Evolutionary conservation across 2,888 invertebrate genomes (phyloP), one percentile per base, ranked within the genome.

Genomic region (Nemotelus nigrinus): DNA sequence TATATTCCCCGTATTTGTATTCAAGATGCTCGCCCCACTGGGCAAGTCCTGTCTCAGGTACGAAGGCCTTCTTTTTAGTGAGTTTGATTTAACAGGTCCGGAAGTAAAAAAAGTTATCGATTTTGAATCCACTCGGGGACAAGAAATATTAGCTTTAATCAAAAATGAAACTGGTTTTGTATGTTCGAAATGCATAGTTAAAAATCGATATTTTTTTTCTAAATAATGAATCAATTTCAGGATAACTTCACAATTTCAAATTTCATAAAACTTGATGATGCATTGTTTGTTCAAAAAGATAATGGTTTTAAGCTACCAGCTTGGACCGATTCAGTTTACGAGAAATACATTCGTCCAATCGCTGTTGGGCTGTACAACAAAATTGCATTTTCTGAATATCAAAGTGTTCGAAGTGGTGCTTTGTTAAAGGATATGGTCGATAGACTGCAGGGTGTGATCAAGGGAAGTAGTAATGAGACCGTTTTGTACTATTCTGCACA

Each of bases 401-500:
- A 93, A 87, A 91, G 90, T 84, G 82, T 93, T 70, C 89, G 90
- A 84, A 91, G 91, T 83, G 94, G 94, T 91, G 60, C 92, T 0
- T 86, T 95, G 41, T 83, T 94, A 10, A 89, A 89, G 78, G 90
- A 93, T 80, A 89, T 94, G 76, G 86, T 90, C 57, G 83, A 88
- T 3, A 87, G 90, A 60, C 90, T 94, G 87, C 83, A 88, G 47
- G 85, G 88, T 10, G 89, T 39, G 25, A 43, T 25, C 2, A n/a
- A 87, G 10, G 85, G 84, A 2, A 78, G 82, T 43, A 84, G 82
- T 85, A 47, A n/a, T 2, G 48, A 63, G 53, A 88, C 88, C 39
- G 85, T 93, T 77, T 89, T 89, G 82, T 83, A 93, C 79, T 94
- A 93, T 86, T 91, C 93, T 0, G 93, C 89, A 0, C 95, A 96